Evolutionary conservation across 2,113 vertebrate species (phyloP).

Genomic region (Thamnophis sirtalis): DNA sequence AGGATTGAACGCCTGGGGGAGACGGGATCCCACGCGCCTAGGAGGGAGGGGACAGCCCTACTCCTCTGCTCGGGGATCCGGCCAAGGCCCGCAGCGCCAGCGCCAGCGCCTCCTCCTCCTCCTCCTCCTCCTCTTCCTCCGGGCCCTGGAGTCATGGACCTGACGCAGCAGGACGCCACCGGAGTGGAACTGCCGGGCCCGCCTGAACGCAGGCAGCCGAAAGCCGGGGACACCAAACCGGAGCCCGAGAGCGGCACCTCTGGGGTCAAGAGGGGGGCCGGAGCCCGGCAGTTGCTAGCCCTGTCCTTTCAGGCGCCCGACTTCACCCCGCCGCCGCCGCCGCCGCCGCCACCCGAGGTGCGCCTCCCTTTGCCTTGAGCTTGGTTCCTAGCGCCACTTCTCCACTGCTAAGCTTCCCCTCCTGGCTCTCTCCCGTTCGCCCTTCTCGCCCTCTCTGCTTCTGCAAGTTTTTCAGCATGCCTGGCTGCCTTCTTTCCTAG

Average conservation of each 20-base stretch:
- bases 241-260: constrained; percentile 48
- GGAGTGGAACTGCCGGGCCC: constrained; percentile 29
- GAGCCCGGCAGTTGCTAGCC: constrained; percentile 51
- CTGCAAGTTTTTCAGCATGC: not conserved
- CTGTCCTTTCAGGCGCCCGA: constrained; percentile 36
- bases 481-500: too few species aligned
- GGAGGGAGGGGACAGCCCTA: not conserved
- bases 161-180: constrained; percentile 33
- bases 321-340: constrained; percentile 40
- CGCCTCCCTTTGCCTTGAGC: constrained; percentile 38
- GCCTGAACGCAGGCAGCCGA: constrained; percentile 48
- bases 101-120: not conserved
- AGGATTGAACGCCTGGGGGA: not conserved
- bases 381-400: not conserved
- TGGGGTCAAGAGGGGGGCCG: constrained; percentile 35
- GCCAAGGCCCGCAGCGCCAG: constrained; percentile 2
- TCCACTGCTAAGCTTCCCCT: not conserved
- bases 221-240: constrained; percentile 40
- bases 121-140: not conserved
- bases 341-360: constrained; percentile 61
- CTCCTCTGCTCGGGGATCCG: not conserved
- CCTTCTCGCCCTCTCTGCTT: not conserved
- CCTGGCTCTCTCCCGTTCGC: too few species aligned
- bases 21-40: not conserved
- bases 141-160: constrained; percentile 38